Percentiles rank a stretch among this genome's conserved stretches.
phyloP scores from a whole-genome alignment of 2,113 vertebrate species.

The Erythrocercus mccallii region DNA sequence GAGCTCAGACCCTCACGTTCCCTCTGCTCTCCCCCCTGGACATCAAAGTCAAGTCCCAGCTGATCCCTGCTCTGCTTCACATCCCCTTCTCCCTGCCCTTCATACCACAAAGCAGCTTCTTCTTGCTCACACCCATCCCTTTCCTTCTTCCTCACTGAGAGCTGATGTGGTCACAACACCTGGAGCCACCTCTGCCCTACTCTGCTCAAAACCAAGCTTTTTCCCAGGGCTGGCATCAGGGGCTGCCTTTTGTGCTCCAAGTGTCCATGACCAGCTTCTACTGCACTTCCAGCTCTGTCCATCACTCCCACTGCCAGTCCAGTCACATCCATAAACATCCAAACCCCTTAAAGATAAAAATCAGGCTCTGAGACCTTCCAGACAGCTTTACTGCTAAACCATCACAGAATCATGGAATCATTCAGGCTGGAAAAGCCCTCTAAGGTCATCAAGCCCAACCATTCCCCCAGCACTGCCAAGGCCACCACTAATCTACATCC shows the following conservation, averaged over 20 bases:
- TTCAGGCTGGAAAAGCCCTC: background rate
- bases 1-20: background rate
- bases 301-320: background rate
- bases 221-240: background rate
- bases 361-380: background rate
- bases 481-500: background rate
- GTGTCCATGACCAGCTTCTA: background rate
- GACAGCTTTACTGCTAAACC: background rate
- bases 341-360: background rate
- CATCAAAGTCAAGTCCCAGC: background rate
- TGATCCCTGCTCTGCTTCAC: background rate
- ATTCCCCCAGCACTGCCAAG: background rate
- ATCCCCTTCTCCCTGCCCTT: background rate
- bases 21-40: background rate
- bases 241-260: rapidly evolving
- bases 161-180: rapidly evolving
- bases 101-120: too few species aligned
- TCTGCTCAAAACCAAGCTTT: background rate
- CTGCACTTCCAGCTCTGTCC: background rate
- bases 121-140: background rate
- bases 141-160: background rate
- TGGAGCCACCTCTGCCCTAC: background rate
- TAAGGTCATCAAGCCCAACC: background rate
- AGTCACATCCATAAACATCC: background rate
- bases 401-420: background rate